phyloP scores from a whole-genome alignment of 2,113 vertebrate genomes.

The Brachypteracias leptosomus region DNA sequence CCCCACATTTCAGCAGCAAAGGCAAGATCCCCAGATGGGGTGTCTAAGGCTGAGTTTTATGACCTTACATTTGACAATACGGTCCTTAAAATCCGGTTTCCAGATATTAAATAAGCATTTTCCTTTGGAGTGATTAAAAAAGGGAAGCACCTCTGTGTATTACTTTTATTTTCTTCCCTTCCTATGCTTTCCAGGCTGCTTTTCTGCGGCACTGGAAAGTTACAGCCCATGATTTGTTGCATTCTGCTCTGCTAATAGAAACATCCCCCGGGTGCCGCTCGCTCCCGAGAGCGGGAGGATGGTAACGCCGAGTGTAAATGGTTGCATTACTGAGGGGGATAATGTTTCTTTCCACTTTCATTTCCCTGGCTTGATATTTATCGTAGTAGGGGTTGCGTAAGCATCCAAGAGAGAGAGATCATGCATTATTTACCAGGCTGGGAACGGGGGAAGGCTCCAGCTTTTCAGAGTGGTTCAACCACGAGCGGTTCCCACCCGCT shows the following conservation, averaged over 20 bases:
- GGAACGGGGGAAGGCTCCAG: background rate
- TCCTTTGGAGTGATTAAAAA: background rate
- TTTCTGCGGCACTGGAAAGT: background rate
- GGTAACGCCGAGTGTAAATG: slow-evolving; percentile 23
- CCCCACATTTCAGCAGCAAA: background rate
- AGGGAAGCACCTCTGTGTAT: background rate
- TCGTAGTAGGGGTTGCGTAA: background rate
- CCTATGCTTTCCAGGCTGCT: background rate
- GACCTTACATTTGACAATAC: background rate
- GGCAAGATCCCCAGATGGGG: background rate
- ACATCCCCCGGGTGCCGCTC: background rate
- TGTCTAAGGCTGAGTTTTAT: background rate
- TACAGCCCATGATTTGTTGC: background rate
- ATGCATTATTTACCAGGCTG: slow-evolving; percentile 38
- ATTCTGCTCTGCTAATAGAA: slow-evolving; percentile 32
- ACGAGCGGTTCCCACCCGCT: background rate
- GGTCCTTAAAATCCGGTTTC: background rate
- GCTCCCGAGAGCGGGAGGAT: slow-evolving; percentile 16
- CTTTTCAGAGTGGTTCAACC: background rate
- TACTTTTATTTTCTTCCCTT: slow-evolving; percentile 4
- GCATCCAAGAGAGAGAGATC: background rate
- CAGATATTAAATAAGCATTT: background rate
- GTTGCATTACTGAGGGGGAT: slow-evolving; percentile 22
- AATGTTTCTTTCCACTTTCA: slow-evolving; percentile 33
- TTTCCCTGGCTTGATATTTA: slow-evolving; percentile 20